A percentile compares a stretch with the other conserved stretches of the same genome.
These are phyloP conservation scores for Sebastes trivittatus DNA, from an alignment of 2,797 vertebrate genomes.

Conservation along the genomic window DNA sequence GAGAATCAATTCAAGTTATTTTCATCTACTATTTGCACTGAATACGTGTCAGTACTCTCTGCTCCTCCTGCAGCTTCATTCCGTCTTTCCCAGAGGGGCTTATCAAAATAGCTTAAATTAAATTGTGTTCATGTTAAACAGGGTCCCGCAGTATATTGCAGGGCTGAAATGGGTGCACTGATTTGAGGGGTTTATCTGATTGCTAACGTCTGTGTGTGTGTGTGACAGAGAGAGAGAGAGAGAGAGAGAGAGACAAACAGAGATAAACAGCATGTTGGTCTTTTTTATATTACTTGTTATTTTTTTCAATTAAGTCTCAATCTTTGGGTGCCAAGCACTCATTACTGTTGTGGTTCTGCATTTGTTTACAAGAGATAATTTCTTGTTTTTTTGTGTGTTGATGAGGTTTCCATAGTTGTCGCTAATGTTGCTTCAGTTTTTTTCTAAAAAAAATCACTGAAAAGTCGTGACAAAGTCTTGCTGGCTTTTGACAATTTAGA, in stretches of 20 bases:
- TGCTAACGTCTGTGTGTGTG: background rate
- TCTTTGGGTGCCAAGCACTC: slow-evolving; percentile 25
- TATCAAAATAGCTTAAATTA: slow-evolving; percentile 62
- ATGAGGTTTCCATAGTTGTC: slow-evolving; percentile 15
- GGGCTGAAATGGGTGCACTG: slow-evolving; percentile 16
- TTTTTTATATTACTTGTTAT: slow-evolving; percentile 23
- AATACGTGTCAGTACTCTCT: slow-evolving; percentile 52
- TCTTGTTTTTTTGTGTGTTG: slow-evolving; percentile 3
- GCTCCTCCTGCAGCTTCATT: slow-evolving; percentile 30
- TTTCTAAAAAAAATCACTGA: background rate
- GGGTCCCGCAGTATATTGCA: slow-evolving; percentile 25
- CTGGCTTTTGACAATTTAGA: background rate
- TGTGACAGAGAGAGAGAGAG: background rate
- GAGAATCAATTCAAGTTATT: slow-evolving; percentile 53
- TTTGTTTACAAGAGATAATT: slow-evolving; percentile 18
- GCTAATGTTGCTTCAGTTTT: slow-evolving; percentile 17
- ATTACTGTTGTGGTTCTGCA: slow-evolving; percentile 28
- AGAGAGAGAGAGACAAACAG: background rate
- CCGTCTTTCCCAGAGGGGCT: slow-evolving; percentile 34
- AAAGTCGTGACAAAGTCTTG: background rate
- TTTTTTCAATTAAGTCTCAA: slow-evolving; percentile 36
- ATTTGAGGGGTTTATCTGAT: slow-evolving; percentile 44
- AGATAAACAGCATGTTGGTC: slow-evolving; percentile 14
- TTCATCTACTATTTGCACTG: slow-evolving; percentile 48
- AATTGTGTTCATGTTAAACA: slow-evolving; percentile 66